phyloP scores from a whole-genome alignment of 2,888 invertebrate genomes.

The Candidula unifasciata region DNA sequence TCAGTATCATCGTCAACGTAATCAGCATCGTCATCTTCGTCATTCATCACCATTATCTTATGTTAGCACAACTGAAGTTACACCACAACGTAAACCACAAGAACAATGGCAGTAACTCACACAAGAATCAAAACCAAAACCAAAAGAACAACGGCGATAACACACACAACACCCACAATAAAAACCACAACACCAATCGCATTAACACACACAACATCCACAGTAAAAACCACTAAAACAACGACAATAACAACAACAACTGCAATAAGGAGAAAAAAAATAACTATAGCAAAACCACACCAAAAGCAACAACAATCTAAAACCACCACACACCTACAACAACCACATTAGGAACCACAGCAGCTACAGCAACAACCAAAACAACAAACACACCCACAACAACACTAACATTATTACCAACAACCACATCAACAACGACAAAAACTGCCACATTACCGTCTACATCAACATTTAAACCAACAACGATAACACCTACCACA shows the following conservation, averaged over 20 bases:
- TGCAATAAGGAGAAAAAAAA: background rate
- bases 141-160: background rate
- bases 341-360: background rate
- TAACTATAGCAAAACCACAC: constrained; percentile 13
- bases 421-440: background rate
- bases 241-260: background rate
- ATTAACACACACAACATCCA: background rate
- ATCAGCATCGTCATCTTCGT: too few species aligned
- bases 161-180: background rate
- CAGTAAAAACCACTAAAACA: constrained; percentile 1
- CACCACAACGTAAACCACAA: background rate
- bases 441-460: background rate
- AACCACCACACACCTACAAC: too few species aligned
- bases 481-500: background rate
- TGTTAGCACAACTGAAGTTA: too few species aligned
- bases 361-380: constrained; percentile 3
- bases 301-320: too few species aligned
- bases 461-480: too few species aligned
- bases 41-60: too few species aligned
- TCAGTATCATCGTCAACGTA: too few species aligned
- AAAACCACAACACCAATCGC: background rate
- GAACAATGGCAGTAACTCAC: background rate
- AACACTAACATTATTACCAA: background rate
- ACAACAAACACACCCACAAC: constrained; percentile 1
- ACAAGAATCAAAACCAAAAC: background rate